A percentile compares a stretch with the other conserved stretches of the same genome.
phyloP scores from a whole-genome alignment of 2,113 vertebrate species.

The Semnornis frantzii region DNA sequence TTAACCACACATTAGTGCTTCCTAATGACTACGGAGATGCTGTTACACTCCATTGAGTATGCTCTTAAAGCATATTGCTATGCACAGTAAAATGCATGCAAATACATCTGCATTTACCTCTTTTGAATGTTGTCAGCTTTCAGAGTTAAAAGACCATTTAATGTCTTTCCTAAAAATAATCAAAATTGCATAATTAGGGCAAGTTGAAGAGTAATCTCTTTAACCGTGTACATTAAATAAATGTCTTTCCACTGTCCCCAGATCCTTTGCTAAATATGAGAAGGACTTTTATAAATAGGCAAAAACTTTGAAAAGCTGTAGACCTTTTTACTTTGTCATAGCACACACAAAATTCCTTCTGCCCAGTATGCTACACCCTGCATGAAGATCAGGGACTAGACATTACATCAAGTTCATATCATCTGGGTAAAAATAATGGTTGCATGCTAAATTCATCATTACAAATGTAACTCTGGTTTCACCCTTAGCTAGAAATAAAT shows the following conservation, averaged over 20 bases:
- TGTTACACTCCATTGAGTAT: background rate
- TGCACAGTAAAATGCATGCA: conserved; percentile 27
- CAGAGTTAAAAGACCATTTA: conserved; percentile 18
- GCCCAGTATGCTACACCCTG: too few species aligned
- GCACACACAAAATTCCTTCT: background rate
- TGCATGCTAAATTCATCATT: background rate
- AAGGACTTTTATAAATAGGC: background rate
- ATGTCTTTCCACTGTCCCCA: background rate
- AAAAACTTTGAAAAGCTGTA: background rate
- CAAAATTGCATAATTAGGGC: background rate
- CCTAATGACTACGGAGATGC: conserved; percentile 23
- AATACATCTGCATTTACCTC: background rate
- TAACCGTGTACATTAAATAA: background rate
- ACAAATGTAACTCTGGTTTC: background rate
- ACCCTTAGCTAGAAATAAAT: background rate
- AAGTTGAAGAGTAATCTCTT: background rate
- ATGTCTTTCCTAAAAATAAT: conserved; percentile 24
- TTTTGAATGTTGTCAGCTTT: background rate
- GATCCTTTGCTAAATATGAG: background rate
- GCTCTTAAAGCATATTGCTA: conserved; percentile 33
- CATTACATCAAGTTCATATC: background rate
- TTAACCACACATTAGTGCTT: conserved; percentile 55
- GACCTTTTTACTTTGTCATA: background rate
- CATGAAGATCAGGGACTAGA: background rate
- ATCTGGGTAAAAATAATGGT: background rate